Conservation (phyloP, 2,888 invertebrate species). For the Drosophila neonasuta region DNA sequence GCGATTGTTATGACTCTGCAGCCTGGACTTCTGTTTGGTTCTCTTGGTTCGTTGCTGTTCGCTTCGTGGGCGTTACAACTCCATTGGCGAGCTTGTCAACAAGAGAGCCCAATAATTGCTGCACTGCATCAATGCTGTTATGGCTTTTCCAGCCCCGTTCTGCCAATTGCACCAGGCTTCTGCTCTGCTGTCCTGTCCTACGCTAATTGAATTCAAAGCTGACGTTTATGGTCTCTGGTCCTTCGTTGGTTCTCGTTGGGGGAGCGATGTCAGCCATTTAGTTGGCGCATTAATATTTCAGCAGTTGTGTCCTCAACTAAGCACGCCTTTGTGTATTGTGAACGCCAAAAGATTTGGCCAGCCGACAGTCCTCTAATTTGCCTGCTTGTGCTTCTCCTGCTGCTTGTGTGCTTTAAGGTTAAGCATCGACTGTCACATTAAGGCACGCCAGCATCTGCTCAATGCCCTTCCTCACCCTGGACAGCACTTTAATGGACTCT, state of each 20-base stretch:
- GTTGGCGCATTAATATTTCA: conserved; percentile 62
- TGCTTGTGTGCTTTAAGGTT: conserved; percentile 45
- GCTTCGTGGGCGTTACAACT: conserved; percentile 11
- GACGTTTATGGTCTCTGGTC: conserved; percentile 38
- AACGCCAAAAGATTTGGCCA: conserved; percentile 38
- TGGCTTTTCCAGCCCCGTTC: conserved; percentile 19
- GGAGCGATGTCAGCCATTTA: conserved; percentile 34
- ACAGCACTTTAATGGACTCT: conserved; percentile 51
- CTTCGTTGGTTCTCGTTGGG: conserved; percentile 10
- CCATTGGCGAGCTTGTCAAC: conserved; percentile 47
- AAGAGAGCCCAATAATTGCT: conserved; percentile 58
- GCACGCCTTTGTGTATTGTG: conserved; percentile 48
- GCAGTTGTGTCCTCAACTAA: conserved; percentile 47
- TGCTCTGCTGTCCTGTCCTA: neutral
- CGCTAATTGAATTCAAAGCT: conserved; percentile 68
- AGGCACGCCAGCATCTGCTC: conserved; percentile 25
- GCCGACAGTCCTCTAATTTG: conserved; percentile 45
- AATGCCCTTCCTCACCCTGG: neutral
- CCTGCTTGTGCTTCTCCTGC: conserved; percentile 28
- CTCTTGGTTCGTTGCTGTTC: neutral
- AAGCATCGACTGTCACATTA: conserved; percentile 48
- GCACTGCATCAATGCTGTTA: conserved; percentile 47
- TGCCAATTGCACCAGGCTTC: neutral
- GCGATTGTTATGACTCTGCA: conserved; percentile 48
- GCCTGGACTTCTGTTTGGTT: neutral